These are phyloP conservation scores for Alca torda DNA, from an alignment of 2,797 vertebrate genomes.

Conservation along the genomic window DNA sequence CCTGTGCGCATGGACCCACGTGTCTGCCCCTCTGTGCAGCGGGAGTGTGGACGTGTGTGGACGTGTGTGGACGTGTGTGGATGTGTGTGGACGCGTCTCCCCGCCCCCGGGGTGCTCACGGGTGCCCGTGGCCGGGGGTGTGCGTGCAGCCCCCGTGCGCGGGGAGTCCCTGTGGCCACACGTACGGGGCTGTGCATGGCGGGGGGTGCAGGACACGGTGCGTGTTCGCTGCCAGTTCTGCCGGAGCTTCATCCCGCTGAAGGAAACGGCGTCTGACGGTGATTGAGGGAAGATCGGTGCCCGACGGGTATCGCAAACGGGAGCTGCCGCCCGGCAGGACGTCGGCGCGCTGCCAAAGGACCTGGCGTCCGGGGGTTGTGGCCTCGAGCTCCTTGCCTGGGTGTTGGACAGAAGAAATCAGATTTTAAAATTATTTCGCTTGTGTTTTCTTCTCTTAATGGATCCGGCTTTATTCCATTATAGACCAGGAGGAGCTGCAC, in stretches of 20 bases:
- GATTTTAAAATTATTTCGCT: background rate
- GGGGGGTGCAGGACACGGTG: background rate
- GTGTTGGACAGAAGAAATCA: background rate
- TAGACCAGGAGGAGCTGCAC: background rate
- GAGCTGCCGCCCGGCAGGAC: background rate
- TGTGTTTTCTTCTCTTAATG: background rate
- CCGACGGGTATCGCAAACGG: background rate
- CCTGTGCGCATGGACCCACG: accelerated
- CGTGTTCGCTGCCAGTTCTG: accelerated
- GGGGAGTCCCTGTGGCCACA: accelerated
- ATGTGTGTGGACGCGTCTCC: no score
- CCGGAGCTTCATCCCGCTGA: background rate
- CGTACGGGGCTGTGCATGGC: background rate
- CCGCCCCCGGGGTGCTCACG: accelerated
- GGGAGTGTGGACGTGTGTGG: no score
- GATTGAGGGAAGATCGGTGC: background rate
- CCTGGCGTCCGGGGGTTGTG: background rate
- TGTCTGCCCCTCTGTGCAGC: background rate
- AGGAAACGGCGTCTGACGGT: background rate
- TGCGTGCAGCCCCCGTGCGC: background rate
- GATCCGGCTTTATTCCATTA: background rate
- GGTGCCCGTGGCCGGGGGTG: background rate
- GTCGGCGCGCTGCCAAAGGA: background rate
- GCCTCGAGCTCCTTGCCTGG: background rate
- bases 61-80: no score